Percentiles rank a stretch among this genome's conserved stretches.
Evolutionary conservation across 2,888 invertebrate genomes (phyloP).

Genomic region (Agriotes lineatus): DNA sequence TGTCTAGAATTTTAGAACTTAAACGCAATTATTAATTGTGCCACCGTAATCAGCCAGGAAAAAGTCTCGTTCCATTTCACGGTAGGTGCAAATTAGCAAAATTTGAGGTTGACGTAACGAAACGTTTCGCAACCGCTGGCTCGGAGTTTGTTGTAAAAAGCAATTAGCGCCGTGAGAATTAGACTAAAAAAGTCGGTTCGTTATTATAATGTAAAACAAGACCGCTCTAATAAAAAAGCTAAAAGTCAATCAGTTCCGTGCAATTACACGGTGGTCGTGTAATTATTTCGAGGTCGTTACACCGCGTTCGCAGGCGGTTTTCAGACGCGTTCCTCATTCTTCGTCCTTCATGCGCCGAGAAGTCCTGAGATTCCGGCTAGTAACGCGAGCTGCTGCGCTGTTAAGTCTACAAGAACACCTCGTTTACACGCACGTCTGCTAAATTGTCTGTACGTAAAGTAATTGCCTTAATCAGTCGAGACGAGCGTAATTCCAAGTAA

Average conservation of each 20-base stretch:
- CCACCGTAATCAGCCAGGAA: neutral
- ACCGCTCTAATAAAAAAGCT: slow-evolving; percentile 16
- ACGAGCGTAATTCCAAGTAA: slow-evolving; percentile 33
- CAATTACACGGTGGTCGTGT: slow-evolving; percentile 39
- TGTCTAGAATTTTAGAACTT: no score
- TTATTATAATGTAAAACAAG: slow-evolving; percentile 34
- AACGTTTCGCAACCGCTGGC: neutral
- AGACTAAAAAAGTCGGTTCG: slow-evolving; percentile 22
- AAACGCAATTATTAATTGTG: no score
- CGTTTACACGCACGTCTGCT: slow-evolving; percentile 47
- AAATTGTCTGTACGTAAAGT: slow-evolving; percentile 43
- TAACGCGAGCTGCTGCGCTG: slow-evolving; percentile 36
- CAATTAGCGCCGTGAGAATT: slow-evolving; percentile 27
- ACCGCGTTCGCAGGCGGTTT: slow-evolving; percentile 30
- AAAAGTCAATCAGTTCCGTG: slow-evolving; percentile 40
- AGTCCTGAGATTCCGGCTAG: slow-evolving; percentile 35
- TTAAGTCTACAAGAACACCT: slow-evolving; percentile 38
- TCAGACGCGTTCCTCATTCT: slow-evolving; percentile 38
- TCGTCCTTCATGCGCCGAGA: slow-evolving; percentile 42
- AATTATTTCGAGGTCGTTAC: slow-evolving; percentile 45
- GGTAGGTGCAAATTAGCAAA: slow-evolving; percentile 5
- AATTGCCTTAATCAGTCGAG: slow-evolving; percentile 41
- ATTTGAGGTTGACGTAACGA: neutral
- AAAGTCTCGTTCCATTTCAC: neutral
- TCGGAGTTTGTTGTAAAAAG: neutral